Evolutionary conservation across 1,140 invertebrate genomes (phyloP).

Genomic region (Trachymyrmex septentrionalis): DNA sequence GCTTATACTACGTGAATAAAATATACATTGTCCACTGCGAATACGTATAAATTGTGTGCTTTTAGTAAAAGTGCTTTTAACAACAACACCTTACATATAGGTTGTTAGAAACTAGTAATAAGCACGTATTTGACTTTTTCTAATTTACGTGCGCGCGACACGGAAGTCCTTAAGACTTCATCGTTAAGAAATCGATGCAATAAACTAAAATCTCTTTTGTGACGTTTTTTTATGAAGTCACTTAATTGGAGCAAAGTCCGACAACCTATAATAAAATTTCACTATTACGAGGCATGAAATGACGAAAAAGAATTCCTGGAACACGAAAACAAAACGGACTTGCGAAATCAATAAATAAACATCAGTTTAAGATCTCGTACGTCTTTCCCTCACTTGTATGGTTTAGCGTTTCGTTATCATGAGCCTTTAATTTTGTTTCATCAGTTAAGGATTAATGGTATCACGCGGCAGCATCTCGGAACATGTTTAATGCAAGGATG

Average conservation of each 20-base stretch:
- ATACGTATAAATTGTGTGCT: constrained; percentile 28
- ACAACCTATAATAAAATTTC: background rate
- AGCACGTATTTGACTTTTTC: constrained; percentile 29
- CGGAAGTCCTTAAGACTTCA: background rate
- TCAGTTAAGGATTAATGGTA: constrained; percentile 58
- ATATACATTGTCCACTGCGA: background rate
- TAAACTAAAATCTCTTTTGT: constrained; percentile 20
- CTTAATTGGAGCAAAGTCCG: background rate
- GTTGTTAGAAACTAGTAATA: constrained; percentile 15
- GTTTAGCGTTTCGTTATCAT: constrained; percentile 38
- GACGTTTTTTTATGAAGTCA: background rate
- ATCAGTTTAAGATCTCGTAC: constrained; percentile 49
- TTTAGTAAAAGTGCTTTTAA: background rate
- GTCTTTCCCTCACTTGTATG: background rate
- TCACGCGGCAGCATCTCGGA: constrained; percentile 47
- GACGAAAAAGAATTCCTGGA: background rate
- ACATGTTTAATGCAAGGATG: constrained; percentile 58
- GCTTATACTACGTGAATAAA: background rate
- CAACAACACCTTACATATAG: background rate
- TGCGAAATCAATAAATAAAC: constrained; percentile 34
- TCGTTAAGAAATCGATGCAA: background rate
- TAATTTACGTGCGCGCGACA: constrained; percentile 31
- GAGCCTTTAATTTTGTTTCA: constrained; percentile 52
- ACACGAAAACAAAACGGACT: background rate
- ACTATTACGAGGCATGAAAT: background rate